Evolutionary conservation across 2,113 vertebrate genomes (phyloP).

Genomic region (Athene noctua): DNA sequence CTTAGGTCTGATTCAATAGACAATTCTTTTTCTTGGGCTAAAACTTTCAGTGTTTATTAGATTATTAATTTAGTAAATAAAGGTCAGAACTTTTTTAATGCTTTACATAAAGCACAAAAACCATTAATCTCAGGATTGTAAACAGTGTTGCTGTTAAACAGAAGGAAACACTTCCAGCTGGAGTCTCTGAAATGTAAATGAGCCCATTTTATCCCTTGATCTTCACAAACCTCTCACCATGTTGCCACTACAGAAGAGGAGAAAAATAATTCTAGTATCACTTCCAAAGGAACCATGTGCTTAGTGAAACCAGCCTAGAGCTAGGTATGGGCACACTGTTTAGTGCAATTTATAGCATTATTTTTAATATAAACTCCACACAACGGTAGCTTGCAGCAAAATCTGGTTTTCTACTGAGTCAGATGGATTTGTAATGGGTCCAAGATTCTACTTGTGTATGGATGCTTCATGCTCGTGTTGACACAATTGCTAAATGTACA

Average conservation of each 20-base stretch:
- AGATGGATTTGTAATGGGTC: not conserved
- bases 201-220: slow-evolving; percentile 24
- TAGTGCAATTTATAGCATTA: not conserved
- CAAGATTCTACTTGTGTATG: not conserved
- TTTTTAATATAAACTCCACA: not conserved
- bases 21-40: not conserved
- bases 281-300: not conserved
- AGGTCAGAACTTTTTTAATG: not conserved
- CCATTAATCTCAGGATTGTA: not conserved
- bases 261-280: not conserved
- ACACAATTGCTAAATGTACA: not conserved
- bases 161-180: not conserved
- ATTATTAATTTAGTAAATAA: slow-evolving; percentile 33
- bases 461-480: not conserved
- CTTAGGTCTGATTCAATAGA: not conserved
- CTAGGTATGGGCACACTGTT: not conserved
- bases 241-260: not conserved
- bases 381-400: not conserved
- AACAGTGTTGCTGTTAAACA: not conserved
- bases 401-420: not conserved
- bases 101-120: not conserved
- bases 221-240: slow-evolving; percentile 41
- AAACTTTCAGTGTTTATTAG: slow-evolving; percentile 8
- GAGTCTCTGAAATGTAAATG: slow-evolving; percentile 54
- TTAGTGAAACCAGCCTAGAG: not conserved